Evolutionary conservation across 2,888 invertebrate genomes (phyloP).

Genomic region (Subacronicta megacephala): DNA sequence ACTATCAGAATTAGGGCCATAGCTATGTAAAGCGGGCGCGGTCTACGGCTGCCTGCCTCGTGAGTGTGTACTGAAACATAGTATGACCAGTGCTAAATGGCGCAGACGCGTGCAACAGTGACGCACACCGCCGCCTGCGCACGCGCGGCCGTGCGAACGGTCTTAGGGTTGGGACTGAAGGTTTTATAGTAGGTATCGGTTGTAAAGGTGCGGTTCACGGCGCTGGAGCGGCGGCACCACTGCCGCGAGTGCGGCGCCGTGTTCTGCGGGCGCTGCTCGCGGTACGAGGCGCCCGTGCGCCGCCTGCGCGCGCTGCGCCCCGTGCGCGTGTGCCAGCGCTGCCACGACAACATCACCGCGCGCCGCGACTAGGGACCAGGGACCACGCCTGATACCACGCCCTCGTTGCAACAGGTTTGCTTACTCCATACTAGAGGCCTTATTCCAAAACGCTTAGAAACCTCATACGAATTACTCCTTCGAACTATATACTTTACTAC

Average conservation of each 20-base stretch:
- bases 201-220: conserved; percentile 92
- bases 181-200: neutral
- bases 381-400: neutral
- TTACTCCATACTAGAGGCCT: too few relatives aligned
- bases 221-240: conserved; percentile 98
- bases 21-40: too few relatives aligned
- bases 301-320: conserved; percentile 97
- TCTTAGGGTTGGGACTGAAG: neutral
- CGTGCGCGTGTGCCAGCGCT: conserved; percentile 98
- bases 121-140: too few relatives aligned
- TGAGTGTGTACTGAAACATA: too few relatives aligned
- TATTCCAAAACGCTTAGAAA: too few relatives aligned
- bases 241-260: conserved; percentile 99
- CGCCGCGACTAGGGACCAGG: conserved; percentile 25
- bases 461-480: too few relatives aligned
- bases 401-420: neutral
- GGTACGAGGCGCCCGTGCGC: conserved; percentile 98
- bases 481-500: too few relatives aligned
- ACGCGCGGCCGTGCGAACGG: too few relatives aligned
- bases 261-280: conserved; percentile 98
- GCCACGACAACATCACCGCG: conserved; percentile 89
- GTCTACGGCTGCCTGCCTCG: too few relatives aligned
- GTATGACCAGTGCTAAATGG: too few relatives aligned
- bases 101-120: too few relatives aligned
- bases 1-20: too few relatives aligned